Base-by-base conservation (phyloP, 2,797 vertebrate genomes). In the Hephaestus fuliginosus region DNA sequence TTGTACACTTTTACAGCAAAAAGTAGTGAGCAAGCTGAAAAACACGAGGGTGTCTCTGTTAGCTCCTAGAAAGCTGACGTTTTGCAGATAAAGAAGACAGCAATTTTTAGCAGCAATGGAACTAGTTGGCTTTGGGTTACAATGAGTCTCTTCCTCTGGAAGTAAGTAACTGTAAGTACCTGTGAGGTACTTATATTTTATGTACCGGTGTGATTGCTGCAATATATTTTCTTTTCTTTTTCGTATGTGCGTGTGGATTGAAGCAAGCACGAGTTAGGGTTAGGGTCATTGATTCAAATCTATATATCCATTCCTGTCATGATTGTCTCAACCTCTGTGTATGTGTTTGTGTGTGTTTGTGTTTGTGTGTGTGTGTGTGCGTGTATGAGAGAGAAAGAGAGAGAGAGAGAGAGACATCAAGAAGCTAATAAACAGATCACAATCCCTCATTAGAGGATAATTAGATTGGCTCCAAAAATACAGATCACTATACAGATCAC, bases 401-500 rank as follows among this genome's bases (percentile, higher is more conserved):
- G 46, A 57, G 33, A n/a, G 43, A 49, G 57, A 82, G 65, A 76
- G 63, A 80, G 78, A 81, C 53, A 81, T 86, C 39, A 82, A 87
- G 58, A 78, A 63, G 82, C 89, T 87, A 91, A 93, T 82, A 81
- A 80, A 92, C 84, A 84, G 78, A 91, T 93, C 84, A 89, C 83
- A 90, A 86, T 71, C 81, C 78, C 82, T 91, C 86, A 89, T 94
- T 94, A 92, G 68, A 69, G 53, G 55, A 69, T 92, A 90, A 93
- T 93, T 92, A 93, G 82, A 92, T 81, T 88, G 90, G 77, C 87
- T 89, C 87, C 69, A 86, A 87, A 93, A 92, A 90, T 92, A 92
- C 86, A 91, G 81, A 91, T 92, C 88, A 89, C 80, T 74, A 95
- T 95, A 92, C 86, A 91, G 81, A 91, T 92, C 88, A 89, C 80